Percentiles rank a stretch among this genome's conserved stretches.
Conservation (phyloP, 2,888 invertebrate genomes). For the Caenorhabditis virilis region DNA sequence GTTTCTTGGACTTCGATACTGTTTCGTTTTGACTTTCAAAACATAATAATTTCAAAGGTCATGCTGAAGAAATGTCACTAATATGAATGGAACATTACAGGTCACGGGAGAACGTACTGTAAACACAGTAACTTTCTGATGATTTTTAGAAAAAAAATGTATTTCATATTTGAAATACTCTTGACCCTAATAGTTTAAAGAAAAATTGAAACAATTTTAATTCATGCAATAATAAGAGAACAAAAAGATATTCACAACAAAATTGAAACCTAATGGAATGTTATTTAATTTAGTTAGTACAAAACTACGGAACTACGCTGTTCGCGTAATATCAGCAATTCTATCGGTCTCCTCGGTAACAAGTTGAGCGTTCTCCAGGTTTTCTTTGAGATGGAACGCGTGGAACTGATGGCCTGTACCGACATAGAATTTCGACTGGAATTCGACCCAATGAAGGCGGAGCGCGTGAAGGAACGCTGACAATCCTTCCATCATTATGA, state of each 20-base stretch:
- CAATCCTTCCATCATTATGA: conserved; percentile 68
- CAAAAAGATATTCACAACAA: neutral
- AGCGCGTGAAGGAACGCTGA: conserved; percentile 68
- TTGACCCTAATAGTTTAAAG: no score
- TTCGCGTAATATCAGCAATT: conserved; percentile 22
- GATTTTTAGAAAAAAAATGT: no score
- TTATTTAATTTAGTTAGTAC: neutral
- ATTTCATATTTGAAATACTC: no score
- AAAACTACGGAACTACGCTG: neutral
- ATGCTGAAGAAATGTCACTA: no score
- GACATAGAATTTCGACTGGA: conserved; percentile 95
- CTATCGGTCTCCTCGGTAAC: conserved; percentile 29
- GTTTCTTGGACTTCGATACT: no score
- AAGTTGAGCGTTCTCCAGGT: conserved; percentile 27
- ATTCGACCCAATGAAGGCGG: conserved; percentile 80
- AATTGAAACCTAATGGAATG: neutral
- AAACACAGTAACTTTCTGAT: no score
- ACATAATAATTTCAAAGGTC: no score
- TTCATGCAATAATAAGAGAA: neutral
- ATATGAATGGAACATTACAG: no score
- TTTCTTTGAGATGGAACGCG: conserved; percentile 78
- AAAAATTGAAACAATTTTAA: no score
- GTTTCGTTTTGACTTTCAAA: no score
- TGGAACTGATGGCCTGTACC: conserved; percentile 86
- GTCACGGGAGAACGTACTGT: no score